Conservation (phyloP, 2,888 invertebrate species). For the Tenthredo amoena region DNA sequence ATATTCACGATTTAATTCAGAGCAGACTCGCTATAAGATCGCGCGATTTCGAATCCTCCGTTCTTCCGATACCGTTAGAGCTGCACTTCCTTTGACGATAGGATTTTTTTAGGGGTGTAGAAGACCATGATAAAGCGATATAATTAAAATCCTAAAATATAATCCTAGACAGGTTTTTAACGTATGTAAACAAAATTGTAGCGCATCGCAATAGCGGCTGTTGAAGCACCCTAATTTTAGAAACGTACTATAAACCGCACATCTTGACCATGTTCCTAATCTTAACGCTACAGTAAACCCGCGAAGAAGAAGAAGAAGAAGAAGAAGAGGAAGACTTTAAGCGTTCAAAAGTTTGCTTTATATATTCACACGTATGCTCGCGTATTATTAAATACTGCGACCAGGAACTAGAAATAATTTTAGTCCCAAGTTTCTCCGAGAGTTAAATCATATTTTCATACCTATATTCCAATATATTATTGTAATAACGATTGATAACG, state of each 20-base stretch:
- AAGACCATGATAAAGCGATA: background rate
- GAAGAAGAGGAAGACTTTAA: slow-evolving; percentile 1
- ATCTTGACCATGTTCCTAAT: slow-evolving; percentile 49
- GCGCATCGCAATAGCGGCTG: slow-evolving; percentile 40
- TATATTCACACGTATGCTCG: slow-evolving; percentile 5
- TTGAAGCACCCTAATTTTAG: slow-evolving; percentile 50
- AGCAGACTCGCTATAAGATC: background rate
- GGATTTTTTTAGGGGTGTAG: background rate
- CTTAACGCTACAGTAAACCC: background rate
- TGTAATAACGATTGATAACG: background rate
- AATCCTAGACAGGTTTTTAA: slow-evolving; percentile 2
- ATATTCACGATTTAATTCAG: background rate
- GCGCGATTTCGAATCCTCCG: background rate
- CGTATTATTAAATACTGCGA: slow-evolving; percentile 1
- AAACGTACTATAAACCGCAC: slow-evolving; percentile 46
- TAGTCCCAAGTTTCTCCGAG: background rate
- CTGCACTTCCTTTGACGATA: background rate
- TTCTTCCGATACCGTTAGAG: background rate
- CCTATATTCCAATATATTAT: background rate
- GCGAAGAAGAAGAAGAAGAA: background rate
- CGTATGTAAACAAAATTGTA: slow-evolving; percentile 48
- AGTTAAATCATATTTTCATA: background rate
- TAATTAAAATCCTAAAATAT: slow-evolving; percentile 1
- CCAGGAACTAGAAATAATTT: background rate
- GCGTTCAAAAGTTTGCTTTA: slow-evolving; percentile 25